A percentile compares a stretch with the other conserved stretches of the same genome.
Conservation (phyloP, 2,888 invertebrate genomes). For the Apomyelois bistriatella region DNA sequence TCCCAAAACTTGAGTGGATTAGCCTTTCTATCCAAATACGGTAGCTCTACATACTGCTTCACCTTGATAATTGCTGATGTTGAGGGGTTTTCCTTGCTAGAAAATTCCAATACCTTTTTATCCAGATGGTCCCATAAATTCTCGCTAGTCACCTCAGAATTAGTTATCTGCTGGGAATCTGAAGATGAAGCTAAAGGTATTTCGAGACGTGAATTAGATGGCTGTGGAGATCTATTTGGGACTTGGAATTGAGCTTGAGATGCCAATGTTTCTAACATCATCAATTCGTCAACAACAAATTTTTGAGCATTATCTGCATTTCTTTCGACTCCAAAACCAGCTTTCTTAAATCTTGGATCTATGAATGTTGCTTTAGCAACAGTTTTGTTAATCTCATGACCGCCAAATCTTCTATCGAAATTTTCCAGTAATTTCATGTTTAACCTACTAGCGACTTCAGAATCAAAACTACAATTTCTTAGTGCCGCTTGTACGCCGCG, state of each 20-base stretch:
- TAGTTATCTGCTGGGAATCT: not conserved
- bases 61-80: slow-evolving; percentile 21
- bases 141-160: slow-evolving; percentile 12
- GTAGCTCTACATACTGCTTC: slow-evolving; percentile 26
- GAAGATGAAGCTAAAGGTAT: slow-evolving; percentile 19
- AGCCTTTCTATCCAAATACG: slow-evolving; percentile 17
- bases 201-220: slow-evolving; percentile 19
- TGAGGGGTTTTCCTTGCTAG: slow-evolving; percentile 15
- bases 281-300: slow-evolving; percentile 21
- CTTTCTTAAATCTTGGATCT: slow-evolving; percentile 25
- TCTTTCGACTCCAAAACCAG: slow-evolving; percentile 21
- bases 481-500: slow-evolving; percentile 17
- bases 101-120: slow-evolving; percentile 19
- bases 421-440: slow-evolving; percentile 15
- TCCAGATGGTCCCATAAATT: slow-evolving; percentile 21
- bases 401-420: slow-evolving; percentile 15
- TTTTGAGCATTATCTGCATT: slow-evolving; percentile 26
- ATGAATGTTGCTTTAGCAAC: slow-evolving; percentile 19
- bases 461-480: slow-evolving; percentile 11
- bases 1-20: slow-evolving; percentile 13
- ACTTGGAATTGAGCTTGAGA: slow-evolving; percentile 19
- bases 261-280: slow-evolving; percentile 16
- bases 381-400: slow-evolving; percentile 16
- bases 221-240: slow-evolving; percentile 19
- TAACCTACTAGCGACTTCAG: slow-evolving; percentile 15